Evolutionary conservation across 2,888 invertebrate species (phyloP).

Genomic region (Harpagoxenus sublaevis): DNA sequence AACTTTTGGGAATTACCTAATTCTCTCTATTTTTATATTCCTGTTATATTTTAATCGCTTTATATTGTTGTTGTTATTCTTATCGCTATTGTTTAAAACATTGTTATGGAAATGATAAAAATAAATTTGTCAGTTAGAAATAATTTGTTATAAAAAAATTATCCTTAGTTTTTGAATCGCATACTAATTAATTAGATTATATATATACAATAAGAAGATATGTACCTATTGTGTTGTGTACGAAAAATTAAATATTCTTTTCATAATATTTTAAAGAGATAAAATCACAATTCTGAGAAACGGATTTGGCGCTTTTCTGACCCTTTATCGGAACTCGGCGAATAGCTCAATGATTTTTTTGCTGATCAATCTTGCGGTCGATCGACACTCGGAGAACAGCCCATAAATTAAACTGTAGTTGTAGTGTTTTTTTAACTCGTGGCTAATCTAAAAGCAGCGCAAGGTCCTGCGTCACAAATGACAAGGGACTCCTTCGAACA

Average conservation of each 20-base stretch:
- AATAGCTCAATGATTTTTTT: constrained; percentile 23
- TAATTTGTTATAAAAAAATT: not conserved
- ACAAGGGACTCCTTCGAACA: constrained; percentile 56
- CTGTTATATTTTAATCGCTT: not conserved
- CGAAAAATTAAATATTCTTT: not conserved
- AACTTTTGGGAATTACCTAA: not conserved
- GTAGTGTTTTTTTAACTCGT: constrained; percentile 60
- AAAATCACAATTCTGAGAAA: constrained; percentile 1
- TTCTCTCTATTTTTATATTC: not conserved
- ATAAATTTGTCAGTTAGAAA: not conserved
- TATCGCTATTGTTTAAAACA: not conserved
- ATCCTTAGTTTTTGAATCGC: not conserved
- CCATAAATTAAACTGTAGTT: constrained; percentile 49
- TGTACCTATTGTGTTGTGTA: not conserved
- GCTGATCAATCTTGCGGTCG: constrained; percentile 9
- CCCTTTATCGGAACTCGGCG: not conserved
- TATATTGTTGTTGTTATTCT: not conserved
- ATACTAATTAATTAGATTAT: not conserved
- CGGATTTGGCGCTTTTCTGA: not conserved
- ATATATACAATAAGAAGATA: not conserved
- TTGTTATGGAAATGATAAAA: not conserved
- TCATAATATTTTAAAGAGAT: not conserved
- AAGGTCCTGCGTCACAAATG: constrained; percentile 57
- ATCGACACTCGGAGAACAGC: constrained; percentile 1
- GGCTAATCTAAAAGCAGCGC: constrained; percentile 67